These are phyloP conservation scores for Mus musculus DNA, from an alignment of 2,113 vertebrate genomes.

Conservation along the genomic window GRCm39 chr15:3409001-3409500, in stretches of 20 bases:
- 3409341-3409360: background rate
- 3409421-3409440: background rate
- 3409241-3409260: background rate
- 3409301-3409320: background rate
- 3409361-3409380: constrained; percentile 3
- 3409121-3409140: no score
- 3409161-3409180: no score
- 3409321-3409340: background rate
- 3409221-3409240: no score
- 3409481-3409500: background rate
- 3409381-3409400: constrained; percentile 22
- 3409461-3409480: background rate
- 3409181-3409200: no score
- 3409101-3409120: no score
- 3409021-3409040: background rate
- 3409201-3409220: no score
- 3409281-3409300: background rate
- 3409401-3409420: constrained; percentile 31
- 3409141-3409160: no score
- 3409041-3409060: background rate
- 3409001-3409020: background rate
- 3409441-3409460: background rate
- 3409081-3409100: no score
- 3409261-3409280: background rate
- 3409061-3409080: no score